These are phyloP conservation scores for Heliconius eleuchia DNA, from an alignment of 1,140 invertebrate genomes.

Conservation along the genomic window DNA sequence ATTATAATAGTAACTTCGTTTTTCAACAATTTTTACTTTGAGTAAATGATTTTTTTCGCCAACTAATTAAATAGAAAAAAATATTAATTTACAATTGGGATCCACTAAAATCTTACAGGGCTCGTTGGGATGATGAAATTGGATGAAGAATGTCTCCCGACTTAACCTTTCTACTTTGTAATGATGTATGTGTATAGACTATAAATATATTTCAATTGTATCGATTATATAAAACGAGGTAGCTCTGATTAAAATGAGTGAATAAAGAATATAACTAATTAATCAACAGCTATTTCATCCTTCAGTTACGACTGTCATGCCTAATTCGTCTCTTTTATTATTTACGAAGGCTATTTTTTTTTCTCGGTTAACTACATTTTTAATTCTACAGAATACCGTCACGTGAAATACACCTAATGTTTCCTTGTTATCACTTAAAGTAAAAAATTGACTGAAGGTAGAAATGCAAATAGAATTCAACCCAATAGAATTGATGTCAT, in stretches of 20 bases:
- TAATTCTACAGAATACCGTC: not conserved
- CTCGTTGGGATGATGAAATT: too few relatives aligned
- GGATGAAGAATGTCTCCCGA: too few relatives aligned
- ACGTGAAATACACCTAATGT: not conserved
- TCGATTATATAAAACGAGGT: too few relatives aligned
- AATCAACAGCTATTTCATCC: conserved; percentile 15
- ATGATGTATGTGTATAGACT: too few relatives aligned
- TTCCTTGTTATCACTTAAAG: not conserved
- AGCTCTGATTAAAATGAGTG: not conserved
- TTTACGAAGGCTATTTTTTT: not conserved
- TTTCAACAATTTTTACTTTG: too few relatives aligned
- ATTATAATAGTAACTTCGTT: too few relatives aligned
- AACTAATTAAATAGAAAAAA: too few relatives aligned
- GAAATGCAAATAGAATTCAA: not conserved
- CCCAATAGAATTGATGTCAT: not conserved
- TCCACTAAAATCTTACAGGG: fast-evolving
- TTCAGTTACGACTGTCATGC: conserved; percentile 7
- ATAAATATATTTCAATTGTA: too few relatives aligned
- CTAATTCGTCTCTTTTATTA: not conserved
- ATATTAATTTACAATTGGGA: too few relatives aligned
- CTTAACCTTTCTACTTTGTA: too few relatives aligned
- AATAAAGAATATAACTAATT: not conserved
- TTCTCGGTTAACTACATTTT: not conserved
- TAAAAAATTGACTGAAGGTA: not conserved
- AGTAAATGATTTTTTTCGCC: too few relatives aligned